Base-by-base conservation (phyloP, 2,113 vertebrate species). In the Microtus richardsoni region DNA sequence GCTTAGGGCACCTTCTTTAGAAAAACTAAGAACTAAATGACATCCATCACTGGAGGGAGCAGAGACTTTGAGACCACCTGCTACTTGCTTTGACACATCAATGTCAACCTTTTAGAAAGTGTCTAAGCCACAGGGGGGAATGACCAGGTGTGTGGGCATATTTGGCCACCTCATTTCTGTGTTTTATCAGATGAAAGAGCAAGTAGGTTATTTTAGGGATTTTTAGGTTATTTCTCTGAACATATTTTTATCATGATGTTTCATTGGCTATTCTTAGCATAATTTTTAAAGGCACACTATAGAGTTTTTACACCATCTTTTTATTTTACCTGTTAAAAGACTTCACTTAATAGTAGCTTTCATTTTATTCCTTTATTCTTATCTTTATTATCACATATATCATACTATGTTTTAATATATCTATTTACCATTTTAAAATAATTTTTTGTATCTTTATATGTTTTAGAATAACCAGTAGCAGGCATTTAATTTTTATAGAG, bases 71-170 rank as follows among this genome's bases (percentile, higher is more conserved):
- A 98, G 94, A 96, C 96, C 96, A 97, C 97, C 97, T 97, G 96
- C 97, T 98, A 95, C 71, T 94, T 82, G 89, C 89, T 96, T 95
- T 97, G 94, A 97, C 97, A 97, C 89, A 89, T 97, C 97, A 96
- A 94, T 93, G 96, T 93, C 97, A 97, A 97, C 91, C 95, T 96
- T 97, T 96, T 30, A 73, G 91, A 82, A 97, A 93, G 89, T 96
- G 86, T 97, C 93, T 96, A 74, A 88, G 75, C 94, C 71, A 73
- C 93, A 90, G 79, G 95, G 91, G 89, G 88, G 70, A 84, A 93
- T 93, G 96, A 93, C 96, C 96, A 97, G 97, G 91, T 95, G 95
- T 97, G 90, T 91, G 80, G 79, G 93, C 93, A 96, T 95, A 97
- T 94, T 96, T 97, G 96, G 60, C 88, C n/a, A 93, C 95, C 95